Evolutionary conservation across 2,888 invertebrate genomes (phyloP).

Genomic region (Dorcus hopei): DNA sequence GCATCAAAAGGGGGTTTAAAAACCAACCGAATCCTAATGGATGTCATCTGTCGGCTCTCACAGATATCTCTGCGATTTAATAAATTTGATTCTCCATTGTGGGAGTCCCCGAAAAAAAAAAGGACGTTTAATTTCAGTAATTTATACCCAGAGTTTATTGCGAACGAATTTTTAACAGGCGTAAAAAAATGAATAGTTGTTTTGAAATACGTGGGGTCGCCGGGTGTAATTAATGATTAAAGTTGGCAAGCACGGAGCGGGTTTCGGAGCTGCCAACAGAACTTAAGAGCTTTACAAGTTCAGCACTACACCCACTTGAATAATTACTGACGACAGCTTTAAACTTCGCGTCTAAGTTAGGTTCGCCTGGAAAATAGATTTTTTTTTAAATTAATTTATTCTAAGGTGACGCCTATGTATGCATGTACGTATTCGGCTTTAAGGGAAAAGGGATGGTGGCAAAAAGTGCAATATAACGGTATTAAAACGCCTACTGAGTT

Average conservation of each 20-base stretch:
- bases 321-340: slow-evolving; percentile 46
- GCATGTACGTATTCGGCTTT: too few species aligned
- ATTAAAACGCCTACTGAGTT: too few species aligned
- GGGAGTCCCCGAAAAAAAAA: too few species aligned
- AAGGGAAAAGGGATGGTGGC: too few species aligned
- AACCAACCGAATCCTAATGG: slow-evolving; percentile 18
- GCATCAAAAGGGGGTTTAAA: slow-evolving; percentile 14
- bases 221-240: slow-evolving; percentile 44
- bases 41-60: slow-evolving; percentile 13
- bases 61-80: neutral
- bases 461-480: too few species aligned
- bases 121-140: slow-evolving; percentile 6
- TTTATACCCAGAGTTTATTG: slow-evolving; percentile 3
- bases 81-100: too few species aligned
- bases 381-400: neutral
- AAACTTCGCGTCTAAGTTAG: slow-evolving; percentile 39
- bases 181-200: slow-evolving; percentile 26
- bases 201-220: slow-evolving; percentile 35
- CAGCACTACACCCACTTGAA: slow-evolving; percentile 44
- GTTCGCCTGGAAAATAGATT: slow-evolving; percentile 42
- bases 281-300: slow-evolving; percentile 45
- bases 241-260: slow-evolving; percentile 41
- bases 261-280: slow-evolving; percentile 38
- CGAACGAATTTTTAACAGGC: neutral
- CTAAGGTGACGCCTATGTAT: neutral